Evolutionary conservation across 2,888 invertebrate genomes (phyloP).

Genomic region (Apocheima hispidaria): DNA sequence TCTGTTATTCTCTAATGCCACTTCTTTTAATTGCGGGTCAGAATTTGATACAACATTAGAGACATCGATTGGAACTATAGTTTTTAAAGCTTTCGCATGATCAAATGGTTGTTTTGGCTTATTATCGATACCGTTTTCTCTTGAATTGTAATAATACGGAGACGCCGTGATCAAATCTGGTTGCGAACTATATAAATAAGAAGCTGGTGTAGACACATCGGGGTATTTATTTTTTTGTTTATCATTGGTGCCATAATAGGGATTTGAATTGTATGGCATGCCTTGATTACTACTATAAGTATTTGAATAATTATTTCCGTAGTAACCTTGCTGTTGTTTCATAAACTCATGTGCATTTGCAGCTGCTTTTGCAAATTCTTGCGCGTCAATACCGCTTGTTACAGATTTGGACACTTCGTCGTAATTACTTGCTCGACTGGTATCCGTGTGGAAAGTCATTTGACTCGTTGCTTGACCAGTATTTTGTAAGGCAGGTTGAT

Average conservation of each 20-base stretch:
- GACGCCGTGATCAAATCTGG: conserved; percentile 71
- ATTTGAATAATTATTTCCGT: conserved; percentile 56
- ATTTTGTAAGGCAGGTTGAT: conserved; percentile 62
- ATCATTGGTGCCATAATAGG: conserved; percentile 60
- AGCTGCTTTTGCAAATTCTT: conserved; percentile 79
- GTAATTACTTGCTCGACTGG: conserved; percentile 65
- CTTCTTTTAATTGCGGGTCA: conserved; percentile 59
- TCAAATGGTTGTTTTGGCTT: conserved; percentile 76
- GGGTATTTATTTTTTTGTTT: conserved; percentile 63
- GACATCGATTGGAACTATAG: conserved; percentile 79
- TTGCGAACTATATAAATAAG: conserved; percentile 56
- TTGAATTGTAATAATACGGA: conserved; percentile 67
- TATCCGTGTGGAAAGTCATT: conserved; percentile 77
- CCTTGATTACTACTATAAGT: conserved; percentile 42
- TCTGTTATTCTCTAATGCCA: conserved; percentile 56
- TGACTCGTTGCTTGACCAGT: conserved; percentile 70
- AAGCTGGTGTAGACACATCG: conserved; percentile 56
- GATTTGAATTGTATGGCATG: conserved; percentile 42
- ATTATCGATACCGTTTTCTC: conserved; percentile 60
- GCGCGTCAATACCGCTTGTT: conserved; percentile 66
- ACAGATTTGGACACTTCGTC: conserved; percentile 70
- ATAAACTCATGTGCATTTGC: conserved; percentile 77
- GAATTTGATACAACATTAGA: conserved; percentile 75
- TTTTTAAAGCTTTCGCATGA: conserved; percentile 80
- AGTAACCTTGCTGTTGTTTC: conserved; percentile 65